Evolutionary conservation across 2,113 vertebrate genomes (phyloP).

Genomic region (Hippocampus barbouri): DNA sequence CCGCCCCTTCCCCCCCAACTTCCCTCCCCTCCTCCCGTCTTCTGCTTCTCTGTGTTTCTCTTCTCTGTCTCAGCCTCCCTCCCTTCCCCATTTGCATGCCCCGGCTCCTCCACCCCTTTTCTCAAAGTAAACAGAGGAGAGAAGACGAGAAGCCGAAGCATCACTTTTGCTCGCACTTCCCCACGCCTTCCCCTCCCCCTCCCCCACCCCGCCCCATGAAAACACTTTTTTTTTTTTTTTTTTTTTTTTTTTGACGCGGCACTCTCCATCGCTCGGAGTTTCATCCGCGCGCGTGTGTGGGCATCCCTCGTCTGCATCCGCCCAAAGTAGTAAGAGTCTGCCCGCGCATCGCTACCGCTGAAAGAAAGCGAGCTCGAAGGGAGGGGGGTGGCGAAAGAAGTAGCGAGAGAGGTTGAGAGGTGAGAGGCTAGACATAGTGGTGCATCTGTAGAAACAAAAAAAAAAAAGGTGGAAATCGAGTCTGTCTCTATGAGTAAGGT

Average conservation of each 20-base stretch:
- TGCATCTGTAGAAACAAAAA: constrained; percentile 6
- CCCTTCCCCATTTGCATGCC: constrained; percentile 7
- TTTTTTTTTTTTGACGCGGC: too few species aligned
- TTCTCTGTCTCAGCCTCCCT: constrained; percentile 3
- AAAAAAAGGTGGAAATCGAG: constrained; percentile 28
- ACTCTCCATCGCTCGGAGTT: constrained; percentile 19
- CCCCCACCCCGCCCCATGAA: constrained; percentile 16
- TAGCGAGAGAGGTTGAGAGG: constrained; percentile 35
- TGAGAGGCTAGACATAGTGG: constrained; percentile 40
- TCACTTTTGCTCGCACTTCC: constrained; percentile 30
- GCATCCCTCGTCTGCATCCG: constrained; percentile 38
- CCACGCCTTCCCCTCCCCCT: constrained; percentile 19
- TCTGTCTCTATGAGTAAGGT: constrained; percentile 67
- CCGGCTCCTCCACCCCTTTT: constrained; percentile 41
- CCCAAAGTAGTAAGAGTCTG: constrained; percentile 31
- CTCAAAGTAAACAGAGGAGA: constrained; percentile 59
- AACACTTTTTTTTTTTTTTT: background rate
- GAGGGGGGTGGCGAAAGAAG: constrained; percentile 17
- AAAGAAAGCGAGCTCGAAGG: constrained; percentile 15
- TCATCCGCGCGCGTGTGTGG: constrained; percentile 11
- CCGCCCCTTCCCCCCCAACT: constrained; percentile 17
- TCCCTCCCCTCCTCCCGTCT: background rate
- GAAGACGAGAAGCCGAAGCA: constrained; percentile 33
- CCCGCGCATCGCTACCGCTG: constrained; percentile 20
- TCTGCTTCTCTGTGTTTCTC: background rate